A percentile compares a stretch with the other conserved stretches of the same genome.
phyloP scores from a whole-genome alignment of 2,888 invertebrate species.

The Xestoiulus laeticollis region DNA sequence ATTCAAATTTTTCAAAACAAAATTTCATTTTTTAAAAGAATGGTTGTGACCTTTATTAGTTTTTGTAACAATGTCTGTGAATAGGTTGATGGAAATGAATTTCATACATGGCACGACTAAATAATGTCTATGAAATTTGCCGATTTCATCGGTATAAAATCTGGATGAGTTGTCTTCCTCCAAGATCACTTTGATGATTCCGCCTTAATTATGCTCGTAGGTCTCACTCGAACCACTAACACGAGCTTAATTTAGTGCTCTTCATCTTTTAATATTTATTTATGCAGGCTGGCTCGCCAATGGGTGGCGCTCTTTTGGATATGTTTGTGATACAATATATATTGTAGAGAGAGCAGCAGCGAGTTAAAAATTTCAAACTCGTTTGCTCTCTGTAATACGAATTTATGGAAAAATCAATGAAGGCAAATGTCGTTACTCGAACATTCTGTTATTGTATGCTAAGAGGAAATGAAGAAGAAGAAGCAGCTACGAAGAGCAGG shows the following conservation, averaged over 20 bases:
- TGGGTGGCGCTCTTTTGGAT: not conserved
- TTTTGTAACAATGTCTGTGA: too few species aligned
- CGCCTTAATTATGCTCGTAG: not conserved
- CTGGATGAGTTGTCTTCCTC: not conserved
- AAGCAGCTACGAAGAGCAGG: not conserved
- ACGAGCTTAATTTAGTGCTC: slow-evolving; percentile 28
- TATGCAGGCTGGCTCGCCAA: slow-evolving; percentile 3
- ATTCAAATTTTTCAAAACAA: too few species aligned
- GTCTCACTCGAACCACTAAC: slow-evolving; percentile 21
- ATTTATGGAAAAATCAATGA: slow-evolving; percentile 34
- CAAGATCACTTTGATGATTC: not conserved
- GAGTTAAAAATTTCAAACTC: slow-evolving; percentile 21
- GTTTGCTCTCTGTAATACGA: slow-evolving; percentile 28
- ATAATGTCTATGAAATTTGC: not conserved
- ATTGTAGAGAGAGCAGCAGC: not conserved
- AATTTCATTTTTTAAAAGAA: too few species aligned
- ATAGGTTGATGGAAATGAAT: too few species aligned
- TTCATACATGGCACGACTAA: too few species aligned
- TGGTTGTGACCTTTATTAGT: too few species aligned
- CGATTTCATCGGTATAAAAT: not conserved
- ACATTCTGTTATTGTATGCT: slow-evolving; percentile 33
- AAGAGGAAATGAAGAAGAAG: slow-evolving; percentile 29
- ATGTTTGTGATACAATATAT: not conserved
- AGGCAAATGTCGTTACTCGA: slow-evolving; percentile 37
- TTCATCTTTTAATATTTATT: slow-evolving; percentile 28